phyloP scores from a whole-genome alignment of 1,140 invertebrate species.

The Pectinophora gossypiella region DNA sequence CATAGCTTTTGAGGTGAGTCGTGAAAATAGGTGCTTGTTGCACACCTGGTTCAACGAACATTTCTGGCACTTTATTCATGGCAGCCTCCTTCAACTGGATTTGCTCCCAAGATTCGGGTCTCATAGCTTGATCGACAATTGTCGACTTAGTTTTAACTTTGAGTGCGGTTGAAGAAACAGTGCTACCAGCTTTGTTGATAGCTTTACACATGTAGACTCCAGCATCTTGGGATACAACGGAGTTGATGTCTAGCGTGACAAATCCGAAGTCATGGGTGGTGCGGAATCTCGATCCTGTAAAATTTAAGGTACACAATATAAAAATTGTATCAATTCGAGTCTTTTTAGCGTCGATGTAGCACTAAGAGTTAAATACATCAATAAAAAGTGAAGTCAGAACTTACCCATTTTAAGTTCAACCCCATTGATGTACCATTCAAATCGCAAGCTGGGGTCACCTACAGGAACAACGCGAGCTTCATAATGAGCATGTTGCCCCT shows the following conservation, averaged over 20 bases:
- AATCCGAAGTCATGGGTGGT: conserved; percentile 96
- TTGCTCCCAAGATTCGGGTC: conserved; percentile 92
- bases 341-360: too few relatives aligned
- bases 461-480: conserved; percentile 97
- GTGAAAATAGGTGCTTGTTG: conserved; percentile 94
- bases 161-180: conserved; percentile 91
- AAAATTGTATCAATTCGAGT: conserved; percentile 4
- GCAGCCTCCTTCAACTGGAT: conserved; percentile 92
- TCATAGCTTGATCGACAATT: conserved; percentile 87
- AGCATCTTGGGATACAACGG: conserved; percentile 92
- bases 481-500: conserved; percentile 96
- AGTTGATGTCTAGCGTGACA: conserved; percentile 93
- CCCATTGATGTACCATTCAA: conserved; percentile 97
- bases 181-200: conserved; percentile 92
- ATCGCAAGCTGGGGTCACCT: conserved; percentile 91
- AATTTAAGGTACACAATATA: conserved; percentile 45
- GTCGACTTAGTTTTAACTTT: conserved; percentile 89
- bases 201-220: conserved; percentile 96
- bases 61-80: conserved; percentile 90
- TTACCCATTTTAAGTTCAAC: conserved; percentile 92
- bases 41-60: conserved; percentile 87
- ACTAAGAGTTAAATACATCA: not conserved
- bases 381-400: conserved; percentile 20
- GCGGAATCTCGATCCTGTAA: conserved; percentile 87
- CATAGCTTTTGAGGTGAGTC: conserved; percentile 90